Evolutionary conservation across 2,888 invertebrate genomes (phyloP), one percentile per base, ranked within the genome.

Genomic region (Chrysolina haemoptera): DNA sequence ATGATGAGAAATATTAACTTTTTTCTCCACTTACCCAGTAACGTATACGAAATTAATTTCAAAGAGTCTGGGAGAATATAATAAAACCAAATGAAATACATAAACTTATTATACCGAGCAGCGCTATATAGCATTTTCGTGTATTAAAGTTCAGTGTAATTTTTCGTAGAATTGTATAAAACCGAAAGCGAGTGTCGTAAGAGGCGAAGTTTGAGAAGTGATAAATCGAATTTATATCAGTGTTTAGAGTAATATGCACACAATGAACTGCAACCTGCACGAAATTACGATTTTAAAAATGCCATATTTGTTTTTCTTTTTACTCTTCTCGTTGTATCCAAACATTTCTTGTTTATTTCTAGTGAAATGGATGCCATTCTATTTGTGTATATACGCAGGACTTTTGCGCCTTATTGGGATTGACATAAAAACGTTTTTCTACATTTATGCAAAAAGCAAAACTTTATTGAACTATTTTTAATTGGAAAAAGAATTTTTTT

Each of bases 191-290:
- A 69, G 53, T 62, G 55, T 53, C 69, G 46, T 64, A 64, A 62
- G 68, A 62, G 72, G 70, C 70, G 16, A 71, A 73, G 67, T 76
- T 70, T 64, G 70, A 62, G 75, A 67, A 66, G 72, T 76, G 66
- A 71, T 77, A 75, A 73, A 75, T 75, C 73, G 73, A 73, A 77
- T 77, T 77, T 77, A 71, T 75, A 69, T 43, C 62, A 22, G 68
- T 76, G 73, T 73, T 76, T 71, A 68, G 70, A 62, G 67, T 64
- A 69, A 76, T 71, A 74, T 67, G 71, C 68, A 70, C 22, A 71
- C 74, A 68, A 72, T 74, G 74, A 76, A 76, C 72, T 70, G 53
- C 35, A 55, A 46, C 63, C 67, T 66, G 67, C 67, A 50, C 70
- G 16, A 53, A 20, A 53, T 63, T 22, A 9, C 20, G 63, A 46